Percentiles rank a stretch among this genome's conserved stretches.
phyloP scores from a whole-genome alignment of 1,140 invertebrate species.

The Sesamia nonagrioides region DNA sequence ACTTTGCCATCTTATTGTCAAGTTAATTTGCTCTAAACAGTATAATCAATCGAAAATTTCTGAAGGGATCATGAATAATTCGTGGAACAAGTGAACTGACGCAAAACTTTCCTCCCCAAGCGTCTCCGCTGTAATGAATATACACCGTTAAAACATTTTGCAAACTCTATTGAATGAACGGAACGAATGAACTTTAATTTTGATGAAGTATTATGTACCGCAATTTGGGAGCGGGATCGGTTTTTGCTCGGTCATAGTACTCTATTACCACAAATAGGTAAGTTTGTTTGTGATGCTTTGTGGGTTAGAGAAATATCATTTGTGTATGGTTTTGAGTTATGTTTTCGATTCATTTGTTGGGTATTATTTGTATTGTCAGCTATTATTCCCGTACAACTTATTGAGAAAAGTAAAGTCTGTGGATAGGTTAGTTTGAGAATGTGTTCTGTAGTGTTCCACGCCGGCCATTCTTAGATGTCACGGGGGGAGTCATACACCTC shows the following conservation, averaged over 20 bases:
- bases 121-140: slow-evolving; percentile 51
- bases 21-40: slow-evolving; percentile 74
- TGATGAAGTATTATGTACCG: slow-evolving; percentile 58
- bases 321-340: neutral
- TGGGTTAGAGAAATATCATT: neutral
- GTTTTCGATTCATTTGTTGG: neutral
- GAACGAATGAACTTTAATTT: slow-evolving; percentile 59
- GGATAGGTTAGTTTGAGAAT: too few species aligned
- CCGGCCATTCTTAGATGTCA: too few species aligned
- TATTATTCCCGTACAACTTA: too few species aligned
- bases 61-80: slow-evolving; percentile 79
- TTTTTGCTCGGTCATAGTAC: slow-evolving; percentile 29
- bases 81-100: slow-evolving; percentile 58
- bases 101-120: slow-evolving; percentile 63
- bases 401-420: too few species aligned
- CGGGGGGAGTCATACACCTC: too few species aligned
- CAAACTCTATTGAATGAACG: slow-evolving; percentile 53
- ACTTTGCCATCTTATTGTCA: slow-evolving; percentile 41
- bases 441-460: too few species aligned
- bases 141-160: slow-evolving; percentile 61
- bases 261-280: slow-evolving; percentile 23
- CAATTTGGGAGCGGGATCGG: slow-evolving; percentile 50
- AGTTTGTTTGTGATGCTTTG: slow-evolving; percentile 30
- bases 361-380: too few species aligned
- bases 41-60: slow-evolving; percentile 77